Base-by-base conservation (phyloP, 2,888 invertebrate genomes). In the Clistopyga incitator region DNA sequence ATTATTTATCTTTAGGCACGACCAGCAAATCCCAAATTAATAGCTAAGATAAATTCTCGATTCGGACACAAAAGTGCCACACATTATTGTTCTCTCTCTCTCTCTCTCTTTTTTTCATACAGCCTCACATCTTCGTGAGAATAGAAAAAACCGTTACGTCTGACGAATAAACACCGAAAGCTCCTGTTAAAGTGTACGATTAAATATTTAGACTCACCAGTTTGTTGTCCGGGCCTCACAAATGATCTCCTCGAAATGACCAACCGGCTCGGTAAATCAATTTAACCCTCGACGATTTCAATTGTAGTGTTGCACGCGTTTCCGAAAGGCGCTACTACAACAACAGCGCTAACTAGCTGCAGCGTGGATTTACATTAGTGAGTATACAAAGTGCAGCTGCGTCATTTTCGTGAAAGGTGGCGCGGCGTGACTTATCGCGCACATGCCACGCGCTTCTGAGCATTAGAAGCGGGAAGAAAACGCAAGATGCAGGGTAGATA, bases 381-480 rank as follows among this genome's bases (percentile, higher is more conserved):
- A 23, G 61, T 45, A 13, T 18, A 65, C 65, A 65, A 65, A 42
- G 45, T 59, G 82, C 82, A 83, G 82, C 79, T 83, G 82, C 67
- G 74, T 71, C 79, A 83, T 79, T n/a, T n/a, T 67, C 50, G 71
- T 54, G 52, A 83, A 83, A 83, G 76, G 79, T 79, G 70, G 15
- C 56, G 78, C 45, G 52, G 25, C n/a, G 52, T 64, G 67, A 61
- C 71, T 83, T 76, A 83, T 83, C 79, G 65, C 42, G 65, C 52
- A 11, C 47, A 23, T 38, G 38, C 38, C 38, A 42, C n/a, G 67
- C 67, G 52, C 47, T 25, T 18, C 15, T 64, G 71, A 67, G 74
- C 52, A 64, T 78, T 82, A 34, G 23, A 74, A 68, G 23, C 47
- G 45, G 42, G 20, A 68, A 78, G 61, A 70, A 78, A 78, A 54